Percentiles rank a stretch among this genome's conserved stretches.
phyloP scores from a whole-genome alignment of 2,797 vertebrate species.

The Fistularia commersonii region DNA sequence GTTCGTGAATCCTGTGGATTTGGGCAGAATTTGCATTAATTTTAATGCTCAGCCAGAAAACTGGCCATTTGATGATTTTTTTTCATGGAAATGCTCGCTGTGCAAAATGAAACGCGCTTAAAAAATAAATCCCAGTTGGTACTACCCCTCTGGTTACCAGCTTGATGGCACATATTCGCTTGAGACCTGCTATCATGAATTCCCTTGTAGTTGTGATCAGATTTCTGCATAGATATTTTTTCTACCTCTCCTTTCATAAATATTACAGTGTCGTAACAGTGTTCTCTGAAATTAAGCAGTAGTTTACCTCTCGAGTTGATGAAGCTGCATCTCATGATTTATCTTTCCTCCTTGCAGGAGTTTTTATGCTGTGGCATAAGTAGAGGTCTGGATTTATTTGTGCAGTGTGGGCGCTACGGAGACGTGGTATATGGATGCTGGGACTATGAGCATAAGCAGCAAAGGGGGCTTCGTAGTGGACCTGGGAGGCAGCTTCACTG shows the following conservation, averaged over 20 bases:
- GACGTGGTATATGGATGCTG: conserved; percentile 70
- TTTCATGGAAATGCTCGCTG: conserved; percentile 20
- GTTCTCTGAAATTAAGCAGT: not conserved
- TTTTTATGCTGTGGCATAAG: conserved; percentile 65
- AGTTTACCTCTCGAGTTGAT: conserved; percentile 32
- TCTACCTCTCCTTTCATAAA: not conserved
- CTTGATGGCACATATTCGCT: not conserved
- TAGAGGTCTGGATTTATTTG: conserved; percentile 70
- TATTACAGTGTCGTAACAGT: conserved; percentile 1
- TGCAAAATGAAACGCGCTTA: conserved; percentile 1
- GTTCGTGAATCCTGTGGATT: conserved; percentile 14
- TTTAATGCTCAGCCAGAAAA: conserved; percentile 15
- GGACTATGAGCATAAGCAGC: conserved; percentile 89
- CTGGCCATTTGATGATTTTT: conserved; percentile 9
- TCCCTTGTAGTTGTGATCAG: not conserved
- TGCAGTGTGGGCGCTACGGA: conserved; percentile 66
- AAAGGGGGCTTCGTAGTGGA: conserved; percentile 86
- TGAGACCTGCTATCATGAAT: conserved; percentile 1
- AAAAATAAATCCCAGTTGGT: not conserved
- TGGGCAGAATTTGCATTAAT: conserved; percentile 18
- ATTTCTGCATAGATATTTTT: not conserved
- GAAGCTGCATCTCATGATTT: conserved; percentile 41
- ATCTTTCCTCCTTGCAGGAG: conserved; percentile 63
- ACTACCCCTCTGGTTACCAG: not conserved
- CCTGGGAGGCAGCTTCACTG: conserved; percentile 91